Evolutionary conservation across 2,888 invertebrate species (phyloP).

Genomic region (Buathra laborator): DNA sequence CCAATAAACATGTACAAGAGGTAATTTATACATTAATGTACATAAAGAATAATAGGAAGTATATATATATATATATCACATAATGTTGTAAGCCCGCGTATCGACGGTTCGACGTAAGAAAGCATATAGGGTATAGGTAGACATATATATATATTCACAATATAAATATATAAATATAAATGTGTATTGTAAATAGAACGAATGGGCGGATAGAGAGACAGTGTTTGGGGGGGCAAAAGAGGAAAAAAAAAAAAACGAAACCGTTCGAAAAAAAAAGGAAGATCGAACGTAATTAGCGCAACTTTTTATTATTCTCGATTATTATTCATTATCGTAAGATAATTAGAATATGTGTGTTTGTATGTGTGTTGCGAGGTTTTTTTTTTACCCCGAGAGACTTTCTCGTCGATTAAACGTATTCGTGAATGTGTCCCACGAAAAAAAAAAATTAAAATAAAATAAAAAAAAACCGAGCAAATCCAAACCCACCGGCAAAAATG

Average conservation of each 20-base stretch:
- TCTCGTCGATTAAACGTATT: constrained; percentile 35
- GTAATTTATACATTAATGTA: constrained; percentile 70
- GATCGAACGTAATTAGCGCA: constrained; percentile 29
- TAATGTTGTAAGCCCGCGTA: constrained; percentile 65
- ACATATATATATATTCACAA: constrained; percentile 71
- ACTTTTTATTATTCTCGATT: constrained; percentile 38
- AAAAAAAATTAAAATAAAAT: too few relatives aligned
- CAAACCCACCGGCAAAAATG: background rate
- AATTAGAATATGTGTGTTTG: constrained; percentile 18
- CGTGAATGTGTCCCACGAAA: background rate
- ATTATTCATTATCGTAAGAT: constrained; percentile 43
- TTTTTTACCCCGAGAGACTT: constrained; percentile 36
- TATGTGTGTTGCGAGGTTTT: constrained; percentile 53
- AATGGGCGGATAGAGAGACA: constrained; percentile 42
- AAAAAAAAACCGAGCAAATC: background rate
- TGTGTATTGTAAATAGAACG: constrained; percentile 78
- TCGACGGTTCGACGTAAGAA: constrained; percentile 67
- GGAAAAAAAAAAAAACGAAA: constrained; percentile 19
- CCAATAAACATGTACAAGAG: constrained; percentile 35
- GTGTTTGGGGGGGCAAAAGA: constrained; percentile 5
- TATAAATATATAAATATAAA: constrained; percentile 66
- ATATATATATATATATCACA: constrained; percentile 51
- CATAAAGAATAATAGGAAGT: constrained; percentile 64
- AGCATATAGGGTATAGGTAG: constrained; percentile 47
- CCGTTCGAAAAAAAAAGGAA: constrained; percentile 20